Evolutionary conservation across 2,113 vertebrate genomes (phyloP), one percentile per base, ranked within the genome.

Genomic region (Phrynosoma platyrhinos): DNA sequence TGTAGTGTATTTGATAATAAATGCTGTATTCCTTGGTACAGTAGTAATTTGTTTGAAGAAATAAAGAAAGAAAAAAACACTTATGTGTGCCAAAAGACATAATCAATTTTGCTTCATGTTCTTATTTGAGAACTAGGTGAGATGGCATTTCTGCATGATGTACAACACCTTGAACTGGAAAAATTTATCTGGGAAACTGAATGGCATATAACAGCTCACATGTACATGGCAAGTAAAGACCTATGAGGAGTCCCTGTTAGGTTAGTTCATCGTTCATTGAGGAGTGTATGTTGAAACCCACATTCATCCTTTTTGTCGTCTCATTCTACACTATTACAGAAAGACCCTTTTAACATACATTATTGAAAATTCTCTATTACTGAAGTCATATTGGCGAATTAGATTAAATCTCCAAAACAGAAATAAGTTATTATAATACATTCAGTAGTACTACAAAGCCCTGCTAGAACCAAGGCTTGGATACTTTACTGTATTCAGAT

Each of bases 301-400:
- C 83, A 42, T 91, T 92, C 89, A 83, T 85, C 95, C 94, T 81
- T 81, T 9, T 93, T 88, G 91, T 87, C 95, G 89, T 81, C 86
- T 91, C 58, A 84, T 95, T 93, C 85, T 92, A 93, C 96, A 92
- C 91, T 91, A 95, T 95, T 94, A 77, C 87, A 90, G 93, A 94
- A 96, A 93, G 94, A 92, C 55, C 58, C 84, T 94, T 95, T 97
- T 95, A 96, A 94, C 85, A 90, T 91, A 88, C 74, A 91, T 95
- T 95, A 95, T 94, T 97, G 94, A 94, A 96, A 97, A 95, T 94
- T 94, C 89, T 93, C 88, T 93, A 84, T 94, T 94, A 91, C 84
- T 86, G 78, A 23, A 86, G 12, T 91, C 77, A 84, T 94, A 91
- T 94, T 93, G 91, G 91, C 89, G 94, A 92, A 94, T 95, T 94